Base-by-base conservation (phyloP, 92 coral and sea anemone species). In the Pocillopora meandrina region DNA sequence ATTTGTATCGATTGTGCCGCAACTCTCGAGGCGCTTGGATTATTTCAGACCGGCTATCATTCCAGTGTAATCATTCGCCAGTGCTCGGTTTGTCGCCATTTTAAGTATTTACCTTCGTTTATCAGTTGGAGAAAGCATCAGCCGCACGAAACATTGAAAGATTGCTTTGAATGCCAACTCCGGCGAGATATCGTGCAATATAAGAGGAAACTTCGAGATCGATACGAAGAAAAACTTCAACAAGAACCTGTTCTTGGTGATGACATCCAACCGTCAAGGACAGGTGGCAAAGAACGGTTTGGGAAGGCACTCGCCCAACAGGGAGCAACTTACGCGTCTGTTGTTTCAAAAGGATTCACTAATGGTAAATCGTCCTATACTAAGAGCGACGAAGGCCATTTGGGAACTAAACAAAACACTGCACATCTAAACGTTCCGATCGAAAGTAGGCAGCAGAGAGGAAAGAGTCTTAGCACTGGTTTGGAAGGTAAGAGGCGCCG, bases 1-100 rank as follows among this genome's bases (percentile, higher is more conserved):
- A 90, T 87, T 34, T 96, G 99, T 66, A 95, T 92, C 75, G 94
- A 96, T 47, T 96, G 99, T 82, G 85, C 94, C 5, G 99, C 99
- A 26, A 87, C 82, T 12, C 88, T 82, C 26, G 98, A 93, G 65
- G 90, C 99, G 18, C 87, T 75, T 61, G 86, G 84, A 77, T 90
- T 95, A 17, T 88, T 94, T 59, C 86, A 91, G 77, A 93, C 93
- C 34, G 99, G 99, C 75, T 90, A 72, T 71, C 88, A 84, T 26
- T 88, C 91, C 60, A 80, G 89, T 67, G 92, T 82, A 47, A 88
- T 95, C 35, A 87, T 96, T 61, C 94, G 94, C n/a, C 99, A 96
- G 73, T 96, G 99, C 83, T 94, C 90, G 71, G 90, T 87, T 56
- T 96, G 99, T 85, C 91, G 92, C 56, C 95, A 90, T 77, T 96